Conservation (phyloP, 2,113 vertebrate species). For the Anser cygnoides region DNA sequence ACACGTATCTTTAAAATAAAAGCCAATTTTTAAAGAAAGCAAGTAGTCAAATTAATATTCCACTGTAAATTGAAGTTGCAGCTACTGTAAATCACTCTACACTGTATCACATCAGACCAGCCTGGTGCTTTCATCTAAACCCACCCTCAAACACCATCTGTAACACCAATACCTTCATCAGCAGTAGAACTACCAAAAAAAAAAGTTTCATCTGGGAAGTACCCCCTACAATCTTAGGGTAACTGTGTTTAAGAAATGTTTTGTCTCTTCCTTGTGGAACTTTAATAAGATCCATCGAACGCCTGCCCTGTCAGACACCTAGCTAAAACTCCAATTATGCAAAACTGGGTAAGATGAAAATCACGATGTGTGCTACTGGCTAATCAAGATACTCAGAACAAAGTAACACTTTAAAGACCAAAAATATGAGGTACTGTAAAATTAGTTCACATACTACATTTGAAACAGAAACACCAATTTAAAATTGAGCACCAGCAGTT, state of each 20-base stretch:
- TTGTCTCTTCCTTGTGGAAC: background rate
- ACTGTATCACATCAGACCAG: background rate
- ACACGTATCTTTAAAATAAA: background rate
- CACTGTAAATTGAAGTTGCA: background rate
- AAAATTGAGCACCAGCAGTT: background rate
- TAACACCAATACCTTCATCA: background rate
- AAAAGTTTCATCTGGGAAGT: rapidly evolving
- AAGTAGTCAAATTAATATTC: background rate
- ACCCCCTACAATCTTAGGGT: background rate
- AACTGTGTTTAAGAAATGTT: background rate
- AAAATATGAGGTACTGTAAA: background rate
- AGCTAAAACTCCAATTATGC: background rate
- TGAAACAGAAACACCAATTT: background rate
- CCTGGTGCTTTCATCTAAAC: background rate
- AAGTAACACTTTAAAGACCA: background rate
- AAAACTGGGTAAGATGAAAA: rapidly evolving
- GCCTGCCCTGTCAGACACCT: background rate
- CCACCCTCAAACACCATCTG: background rate
- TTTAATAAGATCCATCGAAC: background rate
- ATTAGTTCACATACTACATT: rapidly evolving
- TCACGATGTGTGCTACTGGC: background rate
- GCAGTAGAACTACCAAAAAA: background rate
- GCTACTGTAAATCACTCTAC: rapidly evolving
- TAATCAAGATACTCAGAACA: background rate
- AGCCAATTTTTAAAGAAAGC: background rate